Evolutionary conservation across 2,797 vertebrate species (phyloP).

Genomic region (Lagorchestes hirsutus): DNA sequence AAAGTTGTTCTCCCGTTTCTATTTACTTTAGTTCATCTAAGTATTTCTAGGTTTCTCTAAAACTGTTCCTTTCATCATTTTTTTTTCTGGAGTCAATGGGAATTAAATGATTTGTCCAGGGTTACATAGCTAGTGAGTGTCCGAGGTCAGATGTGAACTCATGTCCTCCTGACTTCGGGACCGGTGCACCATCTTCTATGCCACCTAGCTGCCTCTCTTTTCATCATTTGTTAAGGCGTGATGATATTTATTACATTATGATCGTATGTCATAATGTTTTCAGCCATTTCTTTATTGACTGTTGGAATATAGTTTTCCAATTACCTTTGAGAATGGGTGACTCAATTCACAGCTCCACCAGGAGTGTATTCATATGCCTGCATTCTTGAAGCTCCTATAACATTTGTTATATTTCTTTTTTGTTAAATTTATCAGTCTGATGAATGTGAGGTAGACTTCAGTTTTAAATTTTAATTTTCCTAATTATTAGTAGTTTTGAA

Average conservation of each 20-base stretch:
- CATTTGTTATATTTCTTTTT: not conserved
- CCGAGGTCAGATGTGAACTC: not conserved
- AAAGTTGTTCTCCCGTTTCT: not conserved
- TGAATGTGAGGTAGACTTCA: not conserved
- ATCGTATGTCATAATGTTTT: not conserved
- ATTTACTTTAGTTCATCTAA: not conserved
- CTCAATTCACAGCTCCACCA: not conserved
- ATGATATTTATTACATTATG: not conserved
- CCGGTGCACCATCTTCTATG: too few relatives aligned
- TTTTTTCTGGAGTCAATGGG: not conserved
- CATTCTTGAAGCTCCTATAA: not conserved
- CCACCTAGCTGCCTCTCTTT: not conserved
- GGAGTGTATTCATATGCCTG: not conserved
- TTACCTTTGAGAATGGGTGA: not conserved
- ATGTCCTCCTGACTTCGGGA: not conserved
- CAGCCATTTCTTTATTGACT: not conserved
- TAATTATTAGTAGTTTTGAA: not conserved
- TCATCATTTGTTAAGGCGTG: not conserved
- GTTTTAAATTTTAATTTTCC: not conserved
- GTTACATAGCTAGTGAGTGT: not conserved
- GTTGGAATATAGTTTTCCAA: not conserved
- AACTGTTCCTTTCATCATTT: not conserved
- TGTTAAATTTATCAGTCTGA: not conserved
- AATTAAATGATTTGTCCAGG: not conserved
- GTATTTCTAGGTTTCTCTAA: not conserved